A percentile compares a stretch with the other conserved stretches of the same genome.
Conservation (phyloP, 2,113 vertebrate species). For the Toxotes chatareus region DNA sequence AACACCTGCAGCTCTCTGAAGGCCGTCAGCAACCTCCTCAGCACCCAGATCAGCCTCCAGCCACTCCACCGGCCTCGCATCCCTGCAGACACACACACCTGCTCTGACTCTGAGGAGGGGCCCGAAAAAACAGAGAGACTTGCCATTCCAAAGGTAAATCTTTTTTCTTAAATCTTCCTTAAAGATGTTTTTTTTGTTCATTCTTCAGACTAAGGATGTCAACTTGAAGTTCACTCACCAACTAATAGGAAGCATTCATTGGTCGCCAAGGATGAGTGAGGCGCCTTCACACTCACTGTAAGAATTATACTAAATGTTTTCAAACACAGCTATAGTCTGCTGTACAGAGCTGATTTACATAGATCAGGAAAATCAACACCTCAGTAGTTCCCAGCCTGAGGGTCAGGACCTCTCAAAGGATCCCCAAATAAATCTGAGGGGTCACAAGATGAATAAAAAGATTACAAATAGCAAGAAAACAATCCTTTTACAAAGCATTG, state of each 20-base stretch:
- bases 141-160: slow-evolving; percentile 91
- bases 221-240: background rate
- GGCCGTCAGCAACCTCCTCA: slow-evolving; percentile 96
- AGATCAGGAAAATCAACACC: background rate
- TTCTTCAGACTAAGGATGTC: background rate
- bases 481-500: too few relatives aligned
- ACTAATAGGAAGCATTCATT: background rate
- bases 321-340: background rate
- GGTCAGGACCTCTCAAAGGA: background rate
- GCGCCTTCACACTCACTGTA: background rate
- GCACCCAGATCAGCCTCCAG: slow-evolving; percentile 93
- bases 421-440: background rate
- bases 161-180: background rate
- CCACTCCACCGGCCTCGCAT: slow-evolving; percentile 90
- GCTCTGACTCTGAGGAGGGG: slow-evolving; percentile 92
- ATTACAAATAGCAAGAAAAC: background rate
- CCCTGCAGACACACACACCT: slow-evolving; percentile 88
- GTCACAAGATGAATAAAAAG: background rate
- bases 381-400: background rate
- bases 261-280: background rate
- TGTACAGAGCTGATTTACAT: background rate
- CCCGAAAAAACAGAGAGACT: slow-evolving; percentile 90
- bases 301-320: background rate
- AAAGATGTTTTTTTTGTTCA: too few relatives aligned
- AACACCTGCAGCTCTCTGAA: slow-evolving; percentile 94